These are phyloP conservation scores for Eptesicus fuscus DNA, from an alignment of 2,113 vertebrate species.

Conservation along the genomic window DNA sequence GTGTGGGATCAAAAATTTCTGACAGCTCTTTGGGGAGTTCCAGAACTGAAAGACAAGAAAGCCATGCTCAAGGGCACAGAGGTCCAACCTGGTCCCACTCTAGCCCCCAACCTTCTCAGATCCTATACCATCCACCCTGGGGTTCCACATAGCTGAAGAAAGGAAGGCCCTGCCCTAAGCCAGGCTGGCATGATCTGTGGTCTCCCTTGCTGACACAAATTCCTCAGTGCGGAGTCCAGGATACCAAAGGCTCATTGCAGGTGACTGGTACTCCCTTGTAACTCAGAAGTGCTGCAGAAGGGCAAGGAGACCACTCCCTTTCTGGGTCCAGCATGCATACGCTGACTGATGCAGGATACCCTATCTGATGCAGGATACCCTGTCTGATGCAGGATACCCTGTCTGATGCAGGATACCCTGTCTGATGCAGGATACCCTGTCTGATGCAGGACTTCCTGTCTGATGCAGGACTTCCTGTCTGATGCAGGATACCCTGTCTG, in stretches of 20 bases:
- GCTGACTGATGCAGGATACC: not conserved
- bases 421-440: too few species aligned
- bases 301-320: not conserved
- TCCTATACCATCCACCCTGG: not conserved
- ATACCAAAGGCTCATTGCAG: not conserved
- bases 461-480: too few species aligned
- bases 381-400: too few species aligned
- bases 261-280: not conserved
- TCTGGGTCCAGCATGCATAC: not conserved
- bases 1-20: constrained; percentile 97
- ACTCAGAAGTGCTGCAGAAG: not conserved
- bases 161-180: not conserved
- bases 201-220: not conserved
- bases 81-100: not conserved
- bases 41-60: constrained; percentile 87
- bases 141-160: not conserved
- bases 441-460: too few species aligned
- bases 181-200: not conserved
- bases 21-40: constrained; percentile 97
- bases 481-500: too few species aligned
- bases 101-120: not conserved
- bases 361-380: too few species aligned
- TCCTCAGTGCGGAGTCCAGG: not conserved
- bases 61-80: not conserved
- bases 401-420: too few species aligned